Evolutionary conservation across 2,113 vertebrate species (phyloP).

Genomic region (Edolisoma coerulescens): DNA sequence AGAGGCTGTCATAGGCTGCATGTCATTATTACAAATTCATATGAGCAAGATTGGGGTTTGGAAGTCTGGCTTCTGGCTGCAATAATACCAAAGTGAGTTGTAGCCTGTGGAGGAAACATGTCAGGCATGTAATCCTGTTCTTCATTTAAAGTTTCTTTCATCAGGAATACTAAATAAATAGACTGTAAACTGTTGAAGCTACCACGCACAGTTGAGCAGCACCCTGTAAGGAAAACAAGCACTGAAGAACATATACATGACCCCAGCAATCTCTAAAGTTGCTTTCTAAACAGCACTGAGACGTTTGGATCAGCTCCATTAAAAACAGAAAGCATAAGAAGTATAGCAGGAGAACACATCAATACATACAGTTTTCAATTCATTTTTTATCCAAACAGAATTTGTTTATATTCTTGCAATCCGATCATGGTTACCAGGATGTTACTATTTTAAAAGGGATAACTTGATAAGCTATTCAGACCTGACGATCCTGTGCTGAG

Average conservation of each 20-base stretch:
- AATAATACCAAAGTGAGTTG: not conserved
- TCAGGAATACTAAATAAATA: constrained; percentile 60
- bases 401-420: not conserved
- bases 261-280: not conserved
- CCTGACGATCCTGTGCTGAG: not conserved
- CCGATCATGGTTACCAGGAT: not conserved
- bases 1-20: not conserved
- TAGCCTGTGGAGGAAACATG: not conserved
- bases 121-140: constrained; percentile 4
- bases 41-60: not conserved
- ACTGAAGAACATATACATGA: not conserved
- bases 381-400: not conserved
- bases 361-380: not conserved
- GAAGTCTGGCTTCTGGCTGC: constrained; percentile 3
- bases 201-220: not conserved
- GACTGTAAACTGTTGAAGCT: constrained; percentile 4
- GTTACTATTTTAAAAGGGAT: not conserved
- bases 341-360: not conserved
- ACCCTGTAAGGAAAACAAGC: constrained; percentile 27
- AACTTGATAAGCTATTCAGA: not conserved
- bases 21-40: not conserved
- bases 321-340: not conserved
- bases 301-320: not conserved
- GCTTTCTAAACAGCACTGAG: not conserved
- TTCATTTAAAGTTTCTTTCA: constrained; percentile 42